Evolutionary conservation across 1,140 invertebrate species (phyloP).

Genomic region (Drosophila guanche): DNA sequence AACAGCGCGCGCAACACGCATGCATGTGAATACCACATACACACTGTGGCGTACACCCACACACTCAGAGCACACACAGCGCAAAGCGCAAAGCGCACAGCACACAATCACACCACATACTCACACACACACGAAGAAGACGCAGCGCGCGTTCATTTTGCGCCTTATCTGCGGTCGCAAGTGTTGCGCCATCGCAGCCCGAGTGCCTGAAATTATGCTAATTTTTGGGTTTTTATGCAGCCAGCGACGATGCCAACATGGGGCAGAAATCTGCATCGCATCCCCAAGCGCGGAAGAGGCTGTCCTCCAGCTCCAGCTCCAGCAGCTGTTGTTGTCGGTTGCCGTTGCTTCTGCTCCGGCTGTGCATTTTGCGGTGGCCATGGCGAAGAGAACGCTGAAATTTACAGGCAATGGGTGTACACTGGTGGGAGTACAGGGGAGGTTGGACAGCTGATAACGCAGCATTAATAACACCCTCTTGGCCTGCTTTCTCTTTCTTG

Average conservation of each 20-base stretch:
- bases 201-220: slow-evolving; percentile 77
- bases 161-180: slow-evolving; percentile 75
- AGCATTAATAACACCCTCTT: slow-evolving; percentile 70
- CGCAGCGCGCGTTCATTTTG: slow-evolving; percentile 65
- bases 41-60: slow-evolving; percentile 1
- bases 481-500: slow-evolving; percentile 31
- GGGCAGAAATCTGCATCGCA: slow-evolving; percentile 60
- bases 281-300: slow-evolving; percentile 16
- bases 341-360: slow-evolving; percentile 31
- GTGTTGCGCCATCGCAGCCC: slow-evolving; percentile 63
- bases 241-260: slow-evolving; percentile 46
- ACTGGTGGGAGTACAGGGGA: slow-evolving; percentile 8
- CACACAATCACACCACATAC: slow-evolving; percentile 1
- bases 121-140: slow-evolving; percentile 31
- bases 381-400: slow-evolving; percentile 32
- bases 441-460: slow-evolving; percentile 58
- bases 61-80: slow-evolving; percentile 4
- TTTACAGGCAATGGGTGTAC: slow-evolving; percentile 26
- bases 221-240: slow-evolving; percentile 75
- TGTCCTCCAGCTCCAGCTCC: slow-evolving; percentile 21
- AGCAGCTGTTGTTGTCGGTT: slow-evolving; percentile 43
- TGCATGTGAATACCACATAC: slow-evolving; percentile 25
- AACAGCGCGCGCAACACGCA: slow-evolving; percentile 34
- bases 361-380: slow-evolving; percentile 46
- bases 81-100: too few species aligned